Evolutionary conservation across 2,113 vertebrate species (phyloP).

Genomic region (Otus sunia): DNA sequence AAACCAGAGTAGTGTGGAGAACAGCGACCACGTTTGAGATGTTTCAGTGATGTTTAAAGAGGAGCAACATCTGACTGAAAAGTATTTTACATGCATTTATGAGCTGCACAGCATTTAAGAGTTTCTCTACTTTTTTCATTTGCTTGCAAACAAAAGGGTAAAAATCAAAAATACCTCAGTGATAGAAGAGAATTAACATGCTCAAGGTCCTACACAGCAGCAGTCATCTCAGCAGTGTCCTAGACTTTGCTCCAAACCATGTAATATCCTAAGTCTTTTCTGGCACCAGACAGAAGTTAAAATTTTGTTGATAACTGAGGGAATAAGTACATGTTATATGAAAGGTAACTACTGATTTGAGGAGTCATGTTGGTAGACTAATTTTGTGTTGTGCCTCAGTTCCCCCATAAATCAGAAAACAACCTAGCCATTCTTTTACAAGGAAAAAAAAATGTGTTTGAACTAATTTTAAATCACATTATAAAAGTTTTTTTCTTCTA

Average conservation of each 20-base stretch:
- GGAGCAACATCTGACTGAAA: neutral
- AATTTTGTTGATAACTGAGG: neutral
- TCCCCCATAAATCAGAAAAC: neutral
- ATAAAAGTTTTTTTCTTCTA: neutral
- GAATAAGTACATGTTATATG: neutral
- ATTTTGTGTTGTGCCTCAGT: neutral
- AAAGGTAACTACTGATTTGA: neutral
- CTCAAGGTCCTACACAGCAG: neutral
- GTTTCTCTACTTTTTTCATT: neutral
- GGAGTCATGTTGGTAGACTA: neutral
- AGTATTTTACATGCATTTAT: neutral
- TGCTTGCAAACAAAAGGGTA: neutral
- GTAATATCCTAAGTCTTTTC: neutral
- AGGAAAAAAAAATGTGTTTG: neutral
- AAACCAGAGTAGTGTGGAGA: neutral
- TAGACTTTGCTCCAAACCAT: neutral
- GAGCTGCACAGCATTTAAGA: neutral
- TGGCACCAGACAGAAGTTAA: neutral
- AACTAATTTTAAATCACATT: neutral
- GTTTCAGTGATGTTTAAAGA: neutral
- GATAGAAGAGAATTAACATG: neutral
- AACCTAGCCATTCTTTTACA: neutral
- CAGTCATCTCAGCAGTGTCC: neutral
- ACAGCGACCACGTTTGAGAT: neutral
- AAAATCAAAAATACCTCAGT: neutral